Base-by-base conservation (phyloP, 1,140 invertebrate species). In the Calephelis nemesis region DNA sequence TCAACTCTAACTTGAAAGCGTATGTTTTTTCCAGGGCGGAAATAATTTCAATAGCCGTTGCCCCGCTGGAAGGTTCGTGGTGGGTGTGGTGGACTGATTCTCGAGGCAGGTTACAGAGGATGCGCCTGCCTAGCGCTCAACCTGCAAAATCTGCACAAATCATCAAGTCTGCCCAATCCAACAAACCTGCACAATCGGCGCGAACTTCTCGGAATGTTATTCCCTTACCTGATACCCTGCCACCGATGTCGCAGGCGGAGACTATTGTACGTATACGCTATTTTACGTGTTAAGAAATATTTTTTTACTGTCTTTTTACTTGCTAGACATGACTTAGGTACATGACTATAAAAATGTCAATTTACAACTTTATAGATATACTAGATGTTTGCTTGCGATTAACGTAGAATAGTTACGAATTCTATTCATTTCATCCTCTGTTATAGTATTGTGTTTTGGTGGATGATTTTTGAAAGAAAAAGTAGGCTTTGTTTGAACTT, bases 21-120 rank as follows among this genome's bases (percentile, higher is more conserved):
- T 49, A 49, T 64, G 10, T 45, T 47, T 15, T 4, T 49, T 3
- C 42, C 74, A 79, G 81, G 5, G 54, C 71, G 54, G 81, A 82
- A 68, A 79, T 86, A n/a, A 70, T 67, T 30, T 69, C 73, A 52
- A 48, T 84, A 54, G 69, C 74, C 3, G 77, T 65, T 39, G 80
- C 77, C 45, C 74, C 74, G 39, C 47, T 82, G 40, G 75, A 68
- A 58, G 77, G 74, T 48, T 47, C 63, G 54, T 84, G 82, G 86
- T 81, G 81, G 75, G 74, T 71, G 63, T 82, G 82, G 82, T 87
- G 86, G 84, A 77, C 74, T 42, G 84, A 83, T 70, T 74, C 60
- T 47, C 50, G 30, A 10, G 86, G 84, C 30, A 50, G 66, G 50
- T 19, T 84, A 63, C 74, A 71, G 1, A 72, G 75, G 39, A 40